These are phyloP conservation scores for Mamestra brassicae DNA, from an alignment of 2,888 invertebrate species.

Conservation along the genomic window DNA sequence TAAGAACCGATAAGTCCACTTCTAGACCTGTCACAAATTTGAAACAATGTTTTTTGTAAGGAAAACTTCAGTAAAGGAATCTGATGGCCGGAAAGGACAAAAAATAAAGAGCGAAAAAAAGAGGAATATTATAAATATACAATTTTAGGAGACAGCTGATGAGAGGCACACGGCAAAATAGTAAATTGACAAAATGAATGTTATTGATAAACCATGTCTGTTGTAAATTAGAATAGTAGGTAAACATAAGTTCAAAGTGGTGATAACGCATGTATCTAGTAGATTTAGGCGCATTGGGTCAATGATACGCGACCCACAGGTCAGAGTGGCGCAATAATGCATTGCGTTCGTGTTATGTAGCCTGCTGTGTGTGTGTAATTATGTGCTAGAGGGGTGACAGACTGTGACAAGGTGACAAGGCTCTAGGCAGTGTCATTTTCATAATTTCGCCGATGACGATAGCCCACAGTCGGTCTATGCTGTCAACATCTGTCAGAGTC, in stretches of 20 bases:
- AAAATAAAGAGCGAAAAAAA: too few relatives aligned
- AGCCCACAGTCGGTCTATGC: too few relatives aligned
- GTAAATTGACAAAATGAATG: not conserved
- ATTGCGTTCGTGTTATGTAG: slow-evolving; percentile 18
- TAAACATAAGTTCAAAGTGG: not conserved
- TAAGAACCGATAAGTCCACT: too few relatives aligned
- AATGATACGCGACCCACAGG: slow-evolving; percentile 19
- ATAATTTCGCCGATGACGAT: not conserved
- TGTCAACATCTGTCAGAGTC: too few relatives aligned
- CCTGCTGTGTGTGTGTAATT: not conserved
- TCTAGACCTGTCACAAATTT: too few relatives aligned
- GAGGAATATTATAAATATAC: too few relatives aligned
- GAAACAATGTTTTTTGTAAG: too few relatives aligned
- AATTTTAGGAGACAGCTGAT: too few relatives aligned
- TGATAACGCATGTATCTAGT: slow-evolving; percentile 5
- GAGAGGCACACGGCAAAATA: too few relatives aligned
- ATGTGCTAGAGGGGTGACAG: slow-evolving; percentile 12
- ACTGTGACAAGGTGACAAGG: not conserved
- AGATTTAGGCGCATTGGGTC: slow-evolving; percentile 24
- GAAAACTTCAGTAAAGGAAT: too few relatives aligned
- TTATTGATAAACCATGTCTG: not conserved
- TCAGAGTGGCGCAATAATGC: slow-evolving; percentile 39
- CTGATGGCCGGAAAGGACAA: too few relatives aligned
- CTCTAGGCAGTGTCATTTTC: not conserved
- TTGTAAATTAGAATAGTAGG: not conserved